Base-by-base conservation (phyloP, 1,140 invertebrate species). In the Sminthurides bifidus region DNA sequence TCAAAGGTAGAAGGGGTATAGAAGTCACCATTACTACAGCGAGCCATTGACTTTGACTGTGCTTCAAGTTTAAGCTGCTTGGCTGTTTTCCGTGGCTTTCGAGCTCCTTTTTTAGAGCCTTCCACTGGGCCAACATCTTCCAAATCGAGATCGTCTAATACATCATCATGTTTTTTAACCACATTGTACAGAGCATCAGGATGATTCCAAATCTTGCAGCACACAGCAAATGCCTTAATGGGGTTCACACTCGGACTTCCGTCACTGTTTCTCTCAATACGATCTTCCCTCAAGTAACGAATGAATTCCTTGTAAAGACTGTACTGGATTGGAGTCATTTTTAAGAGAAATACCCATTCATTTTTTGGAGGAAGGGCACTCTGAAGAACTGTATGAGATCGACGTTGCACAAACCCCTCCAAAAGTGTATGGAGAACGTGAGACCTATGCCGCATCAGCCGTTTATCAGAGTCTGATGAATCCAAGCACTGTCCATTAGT, bases 161-260 rank as follows among this genome's bases (percentile, higher is more conserved):
- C 19, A 23, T 52, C 50, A 29, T 58, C 33, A 26, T 64, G 57
- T 35, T 61, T 61, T 48, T 66, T 73, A 8, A 58, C 52, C 14
- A 58, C 55, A 53, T 48, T 46, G 23, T 59, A 50, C n/a, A 58
- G 49, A 35, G 31, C 41, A 29, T 58, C 56, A 2, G 49, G 50
- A 52, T 58, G 56, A 27, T 57, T 57, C 93, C 94, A 98, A 62
- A 99, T 98, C 81, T 98, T 98, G 68, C 92, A 96, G 71, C 94
- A 97, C 49, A 98, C 90, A 37, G 94, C 90, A 74, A 98, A 98
- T 3, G 95, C 92, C 71, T 94, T 95, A 12, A 98, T 75, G 1
- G 95, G 92, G 77, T 98, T 98, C 5, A 87, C 87, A 23, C 92
- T 87, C 26, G 46, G 27, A 35, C 27, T 52, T 27, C 31, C 29